Conservation (phyloP, 2,113 vertebrate species). For the Ictidomys tridecemlineatus region DNA sequence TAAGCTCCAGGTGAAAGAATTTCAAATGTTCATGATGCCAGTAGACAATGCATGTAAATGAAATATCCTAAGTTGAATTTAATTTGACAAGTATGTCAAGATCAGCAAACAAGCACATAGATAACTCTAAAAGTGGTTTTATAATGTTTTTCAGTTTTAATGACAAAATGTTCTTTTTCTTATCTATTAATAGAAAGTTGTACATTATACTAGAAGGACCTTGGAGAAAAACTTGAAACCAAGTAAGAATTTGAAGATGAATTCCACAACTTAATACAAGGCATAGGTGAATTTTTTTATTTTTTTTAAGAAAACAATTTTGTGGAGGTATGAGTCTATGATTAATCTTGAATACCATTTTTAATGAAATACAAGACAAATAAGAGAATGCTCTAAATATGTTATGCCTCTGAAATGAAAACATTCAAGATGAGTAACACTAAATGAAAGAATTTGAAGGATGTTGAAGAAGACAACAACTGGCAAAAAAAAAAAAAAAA, state of each 20-base stretch:
- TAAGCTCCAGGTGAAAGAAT: neutral
- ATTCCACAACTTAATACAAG: neutral
- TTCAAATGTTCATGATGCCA: neutral
- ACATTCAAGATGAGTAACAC: neutral
- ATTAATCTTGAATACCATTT: neutral
- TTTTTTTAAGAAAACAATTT: neutral
- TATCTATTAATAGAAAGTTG: neutral
- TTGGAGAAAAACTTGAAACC: neutral
- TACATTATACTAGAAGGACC: neutral
- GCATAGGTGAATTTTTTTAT: neutral
- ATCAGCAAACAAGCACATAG: neutral
- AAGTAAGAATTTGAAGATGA: neutral
- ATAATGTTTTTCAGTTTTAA: neutral
- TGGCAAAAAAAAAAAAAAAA: neutral
- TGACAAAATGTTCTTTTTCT: neutral
- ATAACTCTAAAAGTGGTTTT: neutral
- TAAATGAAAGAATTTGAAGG: neutral
- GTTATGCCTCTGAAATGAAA: neutral
- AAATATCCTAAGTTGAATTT: neutral
- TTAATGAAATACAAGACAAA: neutral
- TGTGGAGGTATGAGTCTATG: neutral
- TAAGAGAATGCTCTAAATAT: neutral
- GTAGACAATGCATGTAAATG: neutral
- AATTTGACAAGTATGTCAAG: neutral
- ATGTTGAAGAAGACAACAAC: neutral